Evolutionary conservation across 2,888 invertebrate genomes (phyloP), one percentile per base, ranked within the genome.

Genomic region (Drosophila rubida): DNA sequence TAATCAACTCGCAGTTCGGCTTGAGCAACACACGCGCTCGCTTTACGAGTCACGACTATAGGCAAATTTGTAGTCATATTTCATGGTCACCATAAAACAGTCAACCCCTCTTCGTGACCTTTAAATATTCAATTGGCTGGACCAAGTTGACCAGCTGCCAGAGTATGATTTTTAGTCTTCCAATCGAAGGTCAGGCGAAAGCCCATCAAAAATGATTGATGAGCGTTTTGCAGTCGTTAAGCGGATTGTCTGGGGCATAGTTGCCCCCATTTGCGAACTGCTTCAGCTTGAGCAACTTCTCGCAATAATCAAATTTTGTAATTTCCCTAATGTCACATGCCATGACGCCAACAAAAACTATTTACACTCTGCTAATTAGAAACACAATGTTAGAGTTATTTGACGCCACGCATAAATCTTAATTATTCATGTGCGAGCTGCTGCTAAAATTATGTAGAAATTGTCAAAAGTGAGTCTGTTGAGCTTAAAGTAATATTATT

Each of bases 171-270:
- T 63, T 60, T 66, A 68, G 50, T 61, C 45, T 30, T 32, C 50
- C 53, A 54, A 83, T 83, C 73, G 63, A 83, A 74, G 49, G 67
- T 49, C 65, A 58, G 30, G 50, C 14, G 37, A 19, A 35, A 5
- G 19, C 42, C 30, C 63, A 76, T 60, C 57, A 61, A 61, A 73
- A 54, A 77, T 87, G 89, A 82, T 87, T 88, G 71, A 88, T 82
- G 88, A 66, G 6, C 53, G 2, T 2, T 22, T 22, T 64, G 39
- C 71, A 50, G 22, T 9, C 23, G 7, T 22, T 19, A 41, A 50
- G 13, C 14, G 25, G 2, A 13, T 22, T n/a, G 5, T 32, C 6
- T 27, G 27, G 19, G 13, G 23, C 22, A 5, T 22, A 44, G 13
- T 44, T 22, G 11, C 14, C 9, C 16, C 4, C 27, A 11, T 13